Base-by-base conservation (phyloP, 2,888 invertebrate species). In the Lumbricus terrestris region DNA sequence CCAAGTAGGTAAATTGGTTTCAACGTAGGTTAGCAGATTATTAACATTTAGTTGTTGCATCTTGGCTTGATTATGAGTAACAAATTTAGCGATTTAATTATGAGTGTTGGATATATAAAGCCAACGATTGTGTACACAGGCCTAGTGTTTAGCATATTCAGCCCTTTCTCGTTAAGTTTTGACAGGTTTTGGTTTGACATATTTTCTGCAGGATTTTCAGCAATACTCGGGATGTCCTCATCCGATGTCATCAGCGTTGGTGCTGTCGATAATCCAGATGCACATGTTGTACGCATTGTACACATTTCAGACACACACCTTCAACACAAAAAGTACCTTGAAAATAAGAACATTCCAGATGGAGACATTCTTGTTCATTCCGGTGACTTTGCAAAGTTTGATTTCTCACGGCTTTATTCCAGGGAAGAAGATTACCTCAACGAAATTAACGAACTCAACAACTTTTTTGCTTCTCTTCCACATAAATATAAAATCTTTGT, bases 271-370 rank as follows among this genome's bases (percentile, higher is more conserved):
- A 37, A 85, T 35, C 37, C 85, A 16, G 85, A 85, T 34, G 34
- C 35, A 35, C 11, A 85, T 33, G 85, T 85, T 85, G 90, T 91
- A 18, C 92, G 94, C 18, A 92, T 94, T 16, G 93, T 94, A 18
- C 94, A 94, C 90, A 93, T 94, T 42, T 94, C 94, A 1, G 94
- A 94, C 91, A 94, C 94, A 15, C 94, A 94, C 82, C 90, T 93
- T 90, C 88, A 91, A 23, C 94, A 94, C 90, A 91, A 93, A 38
- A 91, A 92, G 18, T 92, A 91, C 35, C 40, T 92, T 16, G 54
- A 90, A 3, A 69, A 90, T 23, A 47, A 69, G 23, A 85, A 47
- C 35, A 92, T 94, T 82, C 94, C 94, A 33, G 90, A 92, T 34
- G 94, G 94, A 3, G 93, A 94, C 90, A 92, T 94, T 88, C 92